Evolutionary conservation across 2,113 vertebrate species (phyloP).

Genomic region (Callopanchax toddi): DNA sequence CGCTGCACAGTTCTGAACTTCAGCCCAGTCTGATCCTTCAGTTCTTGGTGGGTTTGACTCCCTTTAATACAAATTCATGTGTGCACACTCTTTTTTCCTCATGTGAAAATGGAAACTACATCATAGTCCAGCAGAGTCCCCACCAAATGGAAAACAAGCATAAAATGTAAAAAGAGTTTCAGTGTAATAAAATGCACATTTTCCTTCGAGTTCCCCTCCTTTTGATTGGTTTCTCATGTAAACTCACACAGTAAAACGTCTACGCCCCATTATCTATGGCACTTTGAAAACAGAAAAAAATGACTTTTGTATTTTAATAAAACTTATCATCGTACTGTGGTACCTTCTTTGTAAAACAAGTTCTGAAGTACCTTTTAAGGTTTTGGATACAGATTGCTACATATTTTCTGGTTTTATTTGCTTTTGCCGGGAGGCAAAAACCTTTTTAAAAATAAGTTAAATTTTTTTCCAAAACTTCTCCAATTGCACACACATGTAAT

Average conservation of each 20-base stretch:
- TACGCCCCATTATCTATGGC: constrained; percentile 79
- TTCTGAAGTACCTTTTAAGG: constrained; percentile 67
- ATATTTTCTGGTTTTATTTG: constrained; percentile 72
- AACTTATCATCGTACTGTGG: constrained; percentile 53
- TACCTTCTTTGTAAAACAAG: constrained; percentile 71
- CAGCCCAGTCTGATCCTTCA: constrained; percentile 73
- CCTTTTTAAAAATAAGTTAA: constrained; percentile 80
- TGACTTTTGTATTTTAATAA: constrained; percentile 29
- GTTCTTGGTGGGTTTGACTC: constrained; percentile 42
- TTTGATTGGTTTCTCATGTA: constrained; percentile 69
- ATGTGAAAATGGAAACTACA: constrained; percentile 41
- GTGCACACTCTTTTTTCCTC: constrained; percentile 31
- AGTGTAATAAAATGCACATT: constrained; percentile 70
- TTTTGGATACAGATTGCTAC: constrained; percentile 76
- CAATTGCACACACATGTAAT: constrained; percentile 70
- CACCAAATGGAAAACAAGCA: constrained; percentile 59
- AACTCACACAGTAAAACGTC: constrained; percentile 74
- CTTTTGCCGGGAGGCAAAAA: constrained; percentile 71
- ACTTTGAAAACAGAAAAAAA: constrained; percentile 75
- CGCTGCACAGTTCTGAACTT: constrained; percentile 86
- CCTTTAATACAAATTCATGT: constrained; percentile 39
- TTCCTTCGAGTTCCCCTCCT: constrained; percentile 60
- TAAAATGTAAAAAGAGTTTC: constrained; percentile 63
- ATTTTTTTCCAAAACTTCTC: constrained; percentile 60
- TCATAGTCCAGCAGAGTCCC: constrained; percentile 71